Base-by-base conservation (phyloP, 2,888 invertebrate genomes). In the Brassicogethes aeneus region DNA sequence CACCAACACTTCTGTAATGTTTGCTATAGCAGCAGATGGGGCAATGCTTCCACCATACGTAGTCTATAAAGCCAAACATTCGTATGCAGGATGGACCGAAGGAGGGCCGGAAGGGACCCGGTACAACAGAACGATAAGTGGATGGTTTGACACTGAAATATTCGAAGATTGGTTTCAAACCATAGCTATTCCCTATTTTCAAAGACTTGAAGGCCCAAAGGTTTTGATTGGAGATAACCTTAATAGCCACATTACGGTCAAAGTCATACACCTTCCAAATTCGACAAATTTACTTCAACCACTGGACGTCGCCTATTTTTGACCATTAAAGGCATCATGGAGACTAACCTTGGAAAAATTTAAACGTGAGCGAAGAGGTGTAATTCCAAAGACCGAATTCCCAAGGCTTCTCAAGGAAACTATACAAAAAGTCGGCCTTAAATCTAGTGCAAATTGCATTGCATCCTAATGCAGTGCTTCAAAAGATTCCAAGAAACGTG, bases 161-260 rank as follows among this genome's bases (percentile, higher is more conserved):
- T 42, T 45, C 34, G 42, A 39, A 39, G 43, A 45, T 17, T 47
- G 45, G 47, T 45, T 45, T 38, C 17, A 30, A 3, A 34, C 38
- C 30, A 32, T 39, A 10, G 40, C 36, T 10, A 29, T 45, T 30
- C 47, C 44, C 8, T 45, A 39, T 40, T 34, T 47, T 17, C 12
- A 33, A 17, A 38, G 40, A 3, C 13, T 43, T 16, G 29, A 36
- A 16, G 60, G 56, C 2, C 36, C 34, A 32, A 59, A 57, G 35
- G 49, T 55, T 12, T 17, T 61, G 29, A 53, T 62, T 35, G 59
- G 60, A 7, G 56, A 62, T 44, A 63, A 60, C 13, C n/a, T n/a
- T n/a, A n/a, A n/a, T n/a, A 48, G 47, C 31, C 56, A 60, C 41
- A 16, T 53, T 2, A 48, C 44, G 15, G n/a, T n/a, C n/a, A n/a